Conservation (phyloP, 2,888 invertebrate genomes). For the Drosophila siamana region DNA sequence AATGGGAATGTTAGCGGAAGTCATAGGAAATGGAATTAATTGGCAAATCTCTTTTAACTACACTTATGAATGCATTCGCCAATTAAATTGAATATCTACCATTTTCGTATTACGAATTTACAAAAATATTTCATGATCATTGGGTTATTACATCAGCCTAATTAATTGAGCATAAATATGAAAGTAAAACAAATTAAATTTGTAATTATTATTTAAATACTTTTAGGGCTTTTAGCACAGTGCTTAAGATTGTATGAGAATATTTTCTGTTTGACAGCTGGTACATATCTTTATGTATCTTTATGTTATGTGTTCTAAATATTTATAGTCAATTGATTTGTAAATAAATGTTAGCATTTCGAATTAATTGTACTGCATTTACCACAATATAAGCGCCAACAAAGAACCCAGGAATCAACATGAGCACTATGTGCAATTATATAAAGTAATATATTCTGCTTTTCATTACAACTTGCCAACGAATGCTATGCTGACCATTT, state of each 20-base stretch:
- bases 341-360: not conserved
- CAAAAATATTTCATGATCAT: no score
- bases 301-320: no score
- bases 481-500: conserved; percentile 31
- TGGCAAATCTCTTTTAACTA: no score
- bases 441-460: conserved; percentile 7
- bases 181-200: no score
- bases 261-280: no score
- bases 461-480: conserved; percentile 11
- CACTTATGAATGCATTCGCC: no score
- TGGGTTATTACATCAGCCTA: no score
- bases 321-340: no score
- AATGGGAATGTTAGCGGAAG: not conserved
- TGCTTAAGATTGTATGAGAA: no score
- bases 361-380: not conserved
- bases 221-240: no score
- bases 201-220: not conserved
- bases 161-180: no score
- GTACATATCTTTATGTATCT: no score
- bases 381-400: not conserved
- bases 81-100: not conserved
- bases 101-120: not conserved
- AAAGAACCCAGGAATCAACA: not conserved
- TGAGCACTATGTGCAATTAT: not conserved
- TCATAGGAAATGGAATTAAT: not conserved